Evolutionary conservation across 2,113 vertebrate genomes (phyloP).

Genomic region (Eulemur rufifrons): DNA sequence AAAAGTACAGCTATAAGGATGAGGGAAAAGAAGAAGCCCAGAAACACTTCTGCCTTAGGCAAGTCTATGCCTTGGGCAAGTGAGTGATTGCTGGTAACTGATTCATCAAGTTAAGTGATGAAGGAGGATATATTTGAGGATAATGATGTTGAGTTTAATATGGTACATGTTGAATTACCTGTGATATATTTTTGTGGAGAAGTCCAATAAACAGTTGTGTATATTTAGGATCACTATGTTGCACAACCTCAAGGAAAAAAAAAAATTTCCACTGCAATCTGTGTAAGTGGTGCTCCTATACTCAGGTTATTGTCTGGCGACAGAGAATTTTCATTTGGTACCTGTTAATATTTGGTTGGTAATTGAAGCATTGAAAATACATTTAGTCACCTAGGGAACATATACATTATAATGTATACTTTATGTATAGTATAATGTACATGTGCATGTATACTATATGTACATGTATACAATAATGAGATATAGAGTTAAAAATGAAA

Average conservation of each 20-base stretch:
- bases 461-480: background rate
- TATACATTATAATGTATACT: background rate
- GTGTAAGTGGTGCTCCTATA: rapidly evolving
- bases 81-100: no score
- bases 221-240: background rate
- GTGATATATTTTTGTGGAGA: background rate
- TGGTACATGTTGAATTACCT: background rate
- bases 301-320: background rate
- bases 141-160: background rate
- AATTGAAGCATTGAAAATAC: background rate
- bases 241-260: background rate
- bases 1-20: background rate
- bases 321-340: background rate
- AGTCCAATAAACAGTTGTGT: background rate
- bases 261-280: background rate
- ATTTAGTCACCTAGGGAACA: background rate
- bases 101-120: background rate
- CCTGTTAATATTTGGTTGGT: background rate
- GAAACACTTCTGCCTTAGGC: background rate
- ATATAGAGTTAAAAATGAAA: background rate
- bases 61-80: background rate
- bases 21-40: background rate
- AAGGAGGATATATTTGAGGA: background rate
- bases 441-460: no score
- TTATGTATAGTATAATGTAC: background rate